phyloP scores from a whole-genome alignment of 2,113 vertebrate genomes.

The Scopus umbretta region DNA sequence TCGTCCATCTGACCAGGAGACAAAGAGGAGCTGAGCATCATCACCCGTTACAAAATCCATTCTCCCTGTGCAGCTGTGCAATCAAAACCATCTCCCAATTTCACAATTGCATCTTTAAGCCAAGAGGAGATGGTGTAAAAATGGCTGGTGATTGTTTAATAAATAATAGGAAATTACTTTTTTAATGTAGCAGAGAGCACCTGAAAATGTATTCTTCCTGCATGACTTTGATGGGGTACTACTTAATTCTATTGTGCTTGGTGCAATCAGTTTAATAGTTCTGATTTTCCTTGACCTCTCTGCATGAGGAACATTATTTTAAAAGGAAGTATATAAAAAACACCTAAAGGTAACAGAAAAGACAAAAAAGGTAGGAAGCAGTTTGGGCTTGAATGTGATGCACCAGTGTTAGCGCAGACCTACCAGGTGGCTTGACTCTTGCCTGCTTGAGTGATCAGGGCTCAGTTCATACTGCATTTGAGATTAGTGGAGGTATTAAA shows the following conservation, averaged over 20 bases:
- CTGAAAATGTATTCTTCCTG: not conserved
- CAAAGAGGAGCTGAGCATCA: not conserved
- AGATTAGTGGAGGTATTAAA: not conserved
- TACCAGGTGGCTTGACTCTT: not conserved
- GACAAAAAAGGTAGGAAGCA: not conserved
- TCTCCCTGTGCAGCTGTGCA: not conserved
- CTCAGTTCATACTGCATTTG: not conserved
- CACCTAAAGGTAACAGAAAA: not conserved
- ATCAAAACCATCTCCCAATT: not conserved
- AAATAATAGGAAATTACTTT: not conserved
- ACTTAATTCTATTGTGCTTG: not conserved
- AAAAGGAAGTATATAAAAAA: not conserved
- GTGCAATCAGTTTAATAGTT: not conserved
- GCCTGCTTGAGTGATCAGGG: not conserved
- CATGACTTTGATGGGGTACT: not conserved
- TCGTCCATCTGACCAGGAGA: not conserved
- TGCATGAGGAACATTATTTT: not conserved
- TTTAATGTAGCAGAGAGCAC: not conserved
- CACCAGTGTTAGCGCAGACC: not conserved
- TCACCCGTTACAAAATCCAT: not conserved
- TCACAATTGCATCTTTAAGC: not conserved
- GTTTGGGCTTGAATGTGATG: not conserved
- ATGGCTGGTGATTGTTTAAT: not conserved
- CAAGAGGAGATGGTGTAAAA: not conserved
- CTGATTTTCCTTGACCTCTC: not conserved